phyloP scores from a whole-genome alignment of 1,140 invertebrate species.

The Gryon sp. region DNA sequence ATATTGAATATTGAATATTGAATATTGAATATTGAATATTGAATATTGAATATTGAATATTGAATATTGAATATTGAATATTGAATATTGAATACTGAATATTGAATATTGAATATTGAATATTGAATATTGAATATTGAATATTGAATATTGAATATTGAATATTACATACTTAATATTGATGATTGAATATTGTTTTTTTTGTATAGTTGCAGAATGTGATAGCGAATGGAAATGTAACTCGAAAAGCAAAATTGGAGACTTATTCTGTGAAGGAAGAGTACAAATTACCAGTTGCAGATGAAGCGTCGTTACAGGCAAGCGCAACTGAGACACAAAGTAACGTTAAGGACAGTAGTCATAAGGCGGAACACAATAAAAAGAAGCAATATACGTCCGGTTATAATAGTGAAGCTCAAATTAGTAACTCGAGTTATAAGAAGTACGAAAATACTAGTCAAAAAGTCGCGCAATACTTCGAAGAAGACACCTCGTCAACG shows the following conservation, averaged over 20 bases:
- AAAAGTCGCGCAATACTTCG: conserved; percentile 76
- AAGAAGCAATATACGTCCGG: conserved; percentile 63
- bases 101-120: too few species aligned
- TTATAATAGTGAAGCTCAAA: conserved; percentile 62
- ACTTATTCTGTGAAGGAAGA: conserved; percentile 65
- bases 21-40: too few species aligned
- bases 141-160: too few species aligned
- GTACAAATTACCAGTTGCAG: conserved; percentile 61
- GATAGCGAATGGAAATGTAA: conserved; percentile 18
- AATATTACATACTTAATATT: conserved; percentile 61
- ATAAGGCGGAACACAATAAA: conserved; percentile 67
- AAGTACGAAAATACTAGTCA: conserved; percentile 74
- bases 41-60: too few species aligned
- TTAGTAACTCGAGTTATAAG: conserved; percentile 69
- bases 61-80: too few species aligned
- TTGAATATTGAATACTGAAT: too few species aligned
- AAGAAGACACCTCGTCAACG: conserved; percentile 86
- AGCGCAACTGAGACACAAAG: conserved; percentile 40
- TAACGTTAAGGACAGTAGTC: conserved; percentile 56
- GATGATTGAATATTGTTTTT: conserved; percentile 5
- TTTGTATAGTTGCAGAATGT: conserved; percentile 20
- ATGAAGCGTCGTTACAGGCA: conserved; percentile 62
- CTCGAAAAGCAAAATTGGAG: conserved; percentile 65
- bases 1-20: too few species aligned
- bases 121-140: too few species aligned